Evolutionary conservation across 30 jellyfish, hydroid and myxozoan species (phyloP).

Genomic region (Hydractinia symbiolongicarpus): DNA sequence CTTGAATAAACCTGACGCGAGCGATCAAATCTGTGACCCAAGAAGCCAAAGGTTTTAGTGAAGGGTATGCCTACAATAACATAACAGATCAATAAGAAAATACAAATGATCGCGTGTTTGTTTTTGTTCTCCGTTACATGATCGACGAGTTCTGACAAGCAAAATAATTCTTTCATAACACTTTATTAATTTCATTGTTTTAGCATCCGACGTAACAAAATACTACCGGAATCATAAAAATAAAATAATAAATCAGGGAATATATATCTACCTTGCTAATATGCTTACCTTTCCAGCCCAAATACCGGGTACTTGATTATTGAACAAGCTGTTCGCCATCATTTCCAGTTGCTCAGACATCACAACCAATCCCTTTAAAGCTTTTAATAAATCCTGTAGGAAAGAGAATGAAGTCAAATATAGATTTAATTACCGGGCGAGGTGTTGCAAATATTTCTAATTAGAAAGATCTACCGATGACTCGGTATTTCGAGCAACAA

Average conservation of each 20-base stretch:
- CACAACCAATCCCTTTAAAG: slow-evolving; percentile 85
- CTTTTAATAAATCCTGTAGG: slow-evolving; percentile 61
- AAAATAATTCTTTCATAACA: too few species aligned
- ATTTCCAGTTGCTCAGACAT: slow-evolving; percentile 91
- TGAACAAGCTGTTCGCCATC: slow-evolving; percentile 69
- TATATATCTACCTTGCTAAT: too few species aligned
- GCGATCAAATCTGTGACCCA: slow-evolving; percentile 76
- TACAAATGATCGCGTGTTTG: not conserved
- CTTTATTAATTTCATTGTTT: too few species aligned
- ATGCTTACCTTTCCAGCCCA: slow-evolving; percentile 88
- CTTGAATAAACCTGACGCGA: slow-evolving; percentile 55
- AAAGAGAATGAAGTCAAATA: not conserved
- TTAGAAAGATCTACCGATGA: not conserved
- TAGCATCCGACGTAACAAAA: too few species aligned
- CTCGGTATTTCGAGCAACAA: not conserved
- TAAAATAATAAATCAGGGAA: too few species aligned
- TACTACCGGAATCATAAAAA: too few species aligned
- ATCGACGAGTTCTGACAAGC: not conserved
- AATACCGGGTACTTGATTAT: slow-evolving; percentile 81
- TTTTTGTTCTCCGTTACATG: not conserved
- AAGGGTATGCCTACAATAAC: slow-evolving; percentile 67
- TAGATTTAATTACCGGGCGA: too few species aligned
- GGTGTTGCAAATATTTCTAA: too few species aligned
- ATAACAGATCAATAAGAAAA: not conserved
- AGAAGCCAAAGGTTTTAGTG: slow-evolving; percentile 80